phyloP scores from a whole-genome alignment of 1,140 invertebrate species.

The Heliothis subflexa region DNA sequence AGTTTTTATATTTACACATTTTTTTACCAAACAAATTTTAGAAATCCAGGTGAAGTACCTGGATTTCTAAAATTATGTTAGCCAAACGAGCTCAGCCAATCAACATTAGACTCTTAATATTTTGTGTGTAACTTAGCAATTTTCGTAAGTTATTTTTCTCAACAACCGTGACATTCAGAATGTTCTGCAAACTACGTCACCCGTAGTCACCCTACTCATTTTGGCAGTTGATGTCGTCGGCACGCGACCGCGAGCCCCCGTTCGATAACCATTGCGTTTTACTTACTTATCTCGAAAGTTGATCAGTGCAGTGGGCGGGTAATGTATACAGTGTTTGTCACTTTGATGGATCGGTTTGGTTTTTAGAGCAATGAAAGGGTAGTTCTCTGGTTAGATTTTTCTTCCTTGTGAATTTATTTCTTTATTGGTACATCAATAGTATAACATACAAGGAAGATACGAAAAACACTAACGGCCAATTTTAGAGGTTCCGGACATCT shows the following conservation, averaged over 20 bases:
- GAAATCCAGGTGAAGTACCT: no score
- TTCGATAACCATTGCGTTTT: slow-evolving; percentile 47
- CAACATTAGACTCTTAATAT: no score
- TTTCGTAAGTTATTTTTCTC: neutral
- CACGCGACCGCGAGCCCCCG: slow-evolving; percentile 10
- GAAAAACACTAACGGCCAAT: no score
- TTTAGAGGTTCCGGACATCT: no score
- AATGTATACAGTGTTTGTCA: neutral
- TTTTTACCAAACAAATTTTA: no score
- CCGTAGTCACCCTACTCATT: slow-evolving; percentile 24
- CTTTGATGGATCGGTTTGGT: neutral
- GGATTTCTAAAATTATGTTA: no score
- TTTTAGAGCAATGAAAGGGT: neutral
- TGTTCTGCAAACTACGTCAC: neutral
- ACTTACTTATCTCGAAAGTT: neutral
- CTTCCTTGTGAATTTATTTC: neutral
- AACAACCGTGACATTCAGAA: neutral
- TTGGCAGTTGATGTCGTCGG: slow-evolving; percentile 1
- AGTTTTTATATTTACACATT: no score
- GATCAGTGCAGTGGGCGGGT: neutral
- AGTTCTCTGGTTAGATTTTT: slow-evolving; percentile 9
- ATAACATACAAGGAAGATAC: no score
- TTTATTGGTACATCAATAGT: no score
- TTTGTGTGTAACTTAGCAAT: neutral
- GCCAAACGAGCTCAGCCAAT: no score